Conservation (phyloP, 2,113 vertebrate genomes). For the Macrotus californicus region DNA sequence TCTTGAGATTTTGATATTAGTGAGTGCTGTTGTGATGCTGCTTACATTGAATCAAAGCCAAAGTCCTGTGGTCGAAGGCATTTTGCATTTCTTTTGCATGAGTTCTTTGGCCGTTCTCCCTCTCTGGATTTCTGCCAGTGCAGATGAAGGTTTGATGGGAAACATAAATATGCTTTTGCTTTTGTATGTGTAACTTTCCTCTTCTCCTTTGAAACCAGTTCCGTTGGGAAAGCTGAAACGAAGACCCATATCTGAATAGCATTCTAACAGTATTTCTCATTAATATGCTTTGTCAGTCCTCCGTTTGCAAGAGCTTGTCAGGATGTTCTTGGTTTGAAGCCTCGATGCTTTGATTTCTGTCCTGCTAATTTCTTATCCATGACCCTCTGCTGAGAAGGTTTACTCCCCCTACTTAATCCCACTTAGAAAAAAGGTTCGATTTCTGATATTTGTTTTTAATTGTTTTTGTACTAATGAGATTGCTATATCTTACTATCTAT, state of each 20-base stretch:
- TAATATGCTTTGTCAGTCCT: conserved; percentile 9
- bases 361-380: not conserved
- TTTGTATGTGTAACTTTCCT: not conserved
- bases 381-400: not conserved
- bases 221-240: not conserved
- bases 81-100: not conserved
- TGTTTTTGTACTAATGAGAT: not conserved
- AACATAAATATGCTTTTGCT: not conserved
- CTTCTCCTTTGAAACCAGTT: not conserved
- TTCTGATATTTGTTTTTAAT: not conserved
- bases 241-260: not conserved
- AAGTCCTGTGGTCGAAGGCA: not conserved
- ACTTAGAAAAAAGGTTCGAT: not conserved
- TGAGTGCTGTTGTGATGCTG: not conserved
- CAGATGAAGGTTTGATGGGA: not conserved
- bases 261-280: conserved; percentile 23
- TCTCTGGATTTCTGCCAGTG: not conserved
- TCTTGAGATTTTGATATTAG: not conserved
- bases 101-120: not conserved
- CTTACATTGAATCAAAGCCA: not conserved
- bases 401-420: not conserved
- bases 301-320: not conserved
- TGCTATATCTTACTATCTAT: not conserved
- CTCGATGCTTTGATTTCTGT: not conserved
- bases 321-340: conserved; percentile 31